These are phyloP conservation scores for Rhinogobio ventralis DNA, from an alignment of 2,797 vertebrate species.

Conservation along the genomic window DNA sequence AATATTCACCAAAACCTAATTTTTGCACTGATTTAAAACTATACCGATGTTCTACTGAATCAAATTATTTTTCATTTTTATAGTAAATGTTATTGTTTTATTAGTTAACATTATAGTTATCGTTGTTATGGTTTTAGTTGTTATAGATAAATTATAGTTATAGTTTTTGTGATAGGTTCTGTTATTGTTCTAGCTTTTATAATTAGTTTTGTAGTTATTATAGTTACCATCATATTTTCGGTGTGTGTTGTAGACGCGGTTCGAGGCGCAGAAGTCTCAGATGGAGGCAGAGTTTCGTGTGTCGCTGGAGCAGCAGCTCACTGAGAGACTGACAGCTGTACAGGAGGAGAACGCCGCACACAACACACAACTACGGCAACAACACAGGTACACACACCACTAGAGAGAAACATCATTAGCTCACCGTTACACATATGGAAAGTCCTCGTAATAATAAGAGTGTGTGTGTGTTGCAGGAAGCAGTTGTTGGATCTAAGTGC, in stretches of 20 bases:
- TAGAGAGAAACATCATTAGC: neutral
- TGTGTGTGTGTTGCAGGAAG: slow-evolving; percentile 67
- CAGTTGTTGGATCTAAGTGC: slow-evolving; percentile 76
- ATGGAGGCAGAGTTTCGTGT: slow-evolving; percentile 77
- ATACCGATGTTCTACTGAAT: no score
- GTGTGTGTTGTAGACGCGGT: slow-evolving; percentile 68
- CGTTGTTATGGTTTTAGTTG: no score
- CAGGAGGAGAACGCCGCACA: slow-evolving; percentile 75
- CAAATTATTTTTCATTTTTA: no score
- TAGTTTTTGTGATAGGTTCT: no score
- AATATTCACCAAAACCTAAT: no score
- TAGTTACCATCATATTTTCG: neutral
- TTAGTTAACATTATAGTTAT: no score
- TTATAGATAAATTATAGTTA: no score
- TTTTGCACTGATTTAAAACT: no score
- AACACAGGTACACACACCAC: slow-evolving; percentile 63
- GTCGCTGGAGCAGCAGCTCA: slow-evolving; percentile 75
- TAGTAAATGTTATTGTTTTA: no score
- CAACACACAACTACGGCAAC: slow-evolving; percentile 69
- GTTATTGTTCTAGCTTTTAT: no score
- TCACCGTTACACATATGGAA: neutral
- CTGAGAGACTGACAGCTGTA: slow-evolving; percentile 67
- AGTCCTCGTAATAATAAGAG: neutral
- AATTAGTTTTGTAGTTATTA: no score
- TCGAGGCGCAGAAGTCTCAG: slow-evolving; percentile 76